These are phyloP conservation scores for Catagonus wagneri DNA, from an alignment of 2,113 vertebrate genomes.

Conservation along the genomic window DNA sequence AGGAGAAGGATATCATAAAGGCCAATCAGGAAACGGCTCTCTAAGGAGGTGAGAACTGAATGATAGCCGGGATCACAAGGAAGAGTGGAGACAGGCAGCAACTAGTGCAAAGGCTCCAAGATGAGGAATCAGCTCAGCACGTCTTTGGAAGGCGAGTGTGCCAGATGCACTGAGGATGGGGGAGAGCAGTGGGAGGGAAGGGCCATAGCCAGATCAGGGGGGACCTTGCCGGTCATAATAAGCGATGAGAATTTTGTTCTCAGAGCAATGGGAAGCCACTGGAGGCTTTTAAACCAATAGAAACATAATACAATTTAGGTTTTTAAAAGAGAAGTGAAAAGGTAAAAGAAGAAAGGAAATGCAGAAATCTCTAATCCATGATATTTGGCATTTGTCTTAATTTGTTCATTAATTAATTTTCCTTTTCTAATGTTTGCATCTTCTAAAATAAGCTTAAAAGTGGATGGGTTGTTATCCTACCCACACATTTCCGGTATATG, in stretches of 20 bases:
- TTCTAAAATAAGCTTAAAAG: slow-evolving; percentile 78
- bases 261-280: background rate
- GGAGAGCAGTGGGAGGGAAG: background rate
- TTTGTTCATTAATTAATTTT: slow-evolving; percentile 78
- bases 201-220: background rate
- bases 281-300: background rate
- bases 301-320: background rate
- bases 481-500: slow-evolving; percentile 76
- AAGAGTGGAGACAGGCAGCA: background rate
- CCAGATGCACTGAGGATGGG: background rate
- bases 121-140: background rate
- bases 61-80: background rate
- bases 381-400: slow-evolving; percentile 64
- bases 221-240: background rate
- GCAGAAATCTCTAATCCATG: slow-evolving; percentile 13
- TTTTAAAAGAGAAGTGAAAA: background rate
- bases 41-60: background rate
- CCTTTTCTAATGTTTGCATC: slow-evolving; percentile 74
- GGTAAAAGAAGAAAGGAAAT: background rate
- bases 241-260: background rate
- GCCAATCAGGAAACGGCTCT: background rate
- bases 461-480: slow-evolving; percentile 65
- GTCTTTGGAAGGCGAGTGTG: background rate
- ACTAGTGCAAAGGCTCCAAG: background rate
- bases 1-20: background rate